These are phyloP conservation scores for Chrysomela aeneicollis DNA, from an alignment of 2,888 invertebrate species.

Conservation along the genomic window DNA sequence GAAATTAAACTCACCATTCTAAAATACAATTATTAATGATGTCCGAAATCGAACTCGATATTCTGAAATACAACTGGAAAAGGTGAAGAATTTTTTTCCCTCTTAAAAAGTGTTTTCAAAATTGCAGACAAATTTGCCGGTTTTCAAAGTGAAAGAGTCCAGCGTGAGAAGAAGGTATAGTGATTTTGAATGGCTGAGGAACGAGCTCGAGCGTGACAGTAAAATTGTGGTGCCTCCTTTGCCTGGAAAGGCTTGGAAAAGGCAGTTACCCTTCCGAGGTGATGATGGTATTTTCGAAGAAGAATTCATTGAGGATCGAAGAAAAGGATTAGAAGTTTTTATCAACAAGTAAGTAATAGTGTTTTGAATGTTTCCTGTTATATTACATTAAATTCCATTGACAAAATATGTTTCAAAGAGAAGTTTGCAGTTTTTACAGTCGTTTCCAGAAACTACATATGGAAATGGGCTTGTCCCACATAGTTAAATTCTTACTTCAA, in stretches of 20 bases:
- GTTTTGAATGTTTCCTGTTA: neutral
- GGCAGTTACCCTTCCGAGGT: constrained; percentile 96
- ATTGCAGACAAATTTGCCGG: constrained; percentile 96
- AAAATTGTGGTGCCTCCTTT: constrained; percentile 99
- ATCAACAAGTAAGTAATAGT: constrained; percentile 86
- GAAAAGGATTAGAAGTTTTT: constrained; percentile 97
- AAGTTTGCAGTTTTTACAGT: too few relatives aligned
- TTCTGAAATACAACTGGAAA: too few relatives aligned
- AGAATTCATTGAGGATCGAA: constrained; percentile 98
- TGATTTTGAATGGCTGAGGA: constrained; percentile 99
- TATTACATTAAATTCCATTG: too few relatives aligned
- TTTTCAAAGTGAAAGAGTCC: constrained; percentile 99
- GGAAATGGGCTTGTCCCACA: too few relatives aligned
- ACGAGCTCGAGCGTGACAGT: constrained; percentile 98
- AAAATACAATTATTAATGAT: too few relatives aligned
- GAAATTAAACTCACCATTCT: too few relatives aligned
- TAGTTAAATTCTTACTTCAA: too few relatives aligned
- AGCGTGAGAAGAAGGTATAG: constrained; percentile 97
- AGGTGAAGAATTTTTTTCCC: too few relatives aligned
- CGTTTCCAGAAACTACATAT: too few relatives aligned
- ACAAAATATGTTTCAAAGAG: constrained; percentile 3
- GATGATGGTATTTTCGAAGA: constrained; percentile 99
- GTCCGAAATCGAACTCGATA: neutral
- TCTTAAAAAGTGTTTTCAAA: too few relatives aligned
- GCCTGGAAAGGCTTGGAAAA: constrained; percentile 98